Conservation (phyloP, 1,140 invertebrate genomes). For the Whitmania pigra region DNA sequence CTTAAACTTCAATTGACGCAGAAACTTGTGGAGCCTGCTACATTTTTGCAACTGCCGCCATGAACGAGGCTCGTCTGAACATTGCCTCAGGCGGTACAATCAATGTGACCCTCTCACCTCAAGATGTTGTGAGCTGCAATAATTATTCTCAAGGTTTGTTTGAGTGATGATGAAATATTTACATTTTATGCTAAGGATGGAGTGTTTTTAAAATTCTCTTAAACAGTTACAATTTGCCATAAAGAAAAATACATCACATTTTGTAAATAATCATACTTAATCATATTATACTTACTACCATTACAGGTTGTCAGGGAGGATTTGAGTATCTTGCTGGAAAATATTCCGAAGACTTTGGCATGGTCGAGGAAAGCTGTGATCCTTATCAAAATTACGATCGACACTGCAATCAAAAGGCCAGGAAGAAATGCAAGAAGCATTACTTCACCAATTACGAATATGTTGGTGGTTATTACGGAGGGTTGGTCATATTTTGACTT, state of each 20-base stretch:
- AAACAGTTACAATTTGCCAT: no score
- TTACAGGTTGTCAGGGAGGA: not conserved
- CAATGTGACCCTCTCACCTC: conserved; percentile 41
- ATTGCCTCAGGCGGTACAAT: conserved; percentile 45
- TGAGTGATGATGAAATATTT: no score
- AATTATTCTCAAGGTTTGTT: conserved; percentile 22
- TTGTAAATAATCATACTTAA: no score
- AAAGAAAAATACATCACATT: no score
- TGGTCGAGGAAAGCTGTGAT: conserved; percentile 44
- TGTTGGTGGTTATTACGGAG: conserved; percentile 46
- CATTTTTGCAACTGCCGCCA: conserved; percentile 46
- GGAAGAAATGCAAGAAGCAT: conserved; percentile 33
- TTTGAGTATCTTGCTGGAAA: conserved; percentile 45
- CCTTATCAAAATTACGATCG: conserved; percentile 42
- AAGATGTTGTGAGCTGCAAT: conserved; percentile 47
- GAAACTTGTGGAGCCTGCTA: conserved; percentile 47
- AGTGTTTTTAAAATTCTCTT: no score
- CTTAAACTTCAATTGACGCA: no score
- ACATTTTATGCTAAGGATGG: no score
- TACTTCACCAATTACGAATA: conserved; percentile 46
- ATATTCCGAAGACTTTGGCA: conserved; percentile 46
- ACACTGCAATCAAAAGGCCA: conserved; percentile 31
- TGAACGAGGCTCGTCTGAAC: conserved; percentile 43
- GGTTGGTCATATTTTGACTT: conserved; percentile 18
- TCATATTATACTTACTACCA: no score